Evolutionary conservation across 2,113 vertebrate species (phyloP).

Genomic region (Istiophorus platypterus): DNA sequence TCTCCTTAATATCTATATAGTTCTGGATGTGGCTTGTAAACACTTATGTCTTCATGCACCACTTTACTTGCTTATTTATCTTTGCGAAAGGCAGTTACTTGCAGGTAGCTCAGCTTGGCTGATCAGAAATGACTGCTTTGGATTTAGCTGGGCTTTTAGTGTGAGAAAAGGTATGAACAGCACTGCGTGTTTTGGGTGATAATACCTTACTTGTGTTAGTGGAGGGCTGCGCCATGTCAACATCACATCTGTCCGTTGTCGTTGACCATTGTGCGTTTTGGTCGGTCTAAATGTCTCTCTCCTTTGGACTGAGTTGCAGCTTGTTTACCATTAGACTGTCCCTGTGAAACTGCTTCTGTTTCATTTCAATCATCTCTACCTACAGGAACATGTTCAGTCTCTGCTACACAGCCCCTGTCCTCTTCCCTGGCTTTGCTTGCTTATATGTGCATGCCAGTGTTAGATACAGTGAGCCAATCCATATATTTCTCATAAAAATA

Average conservation of each 20-base stretch:
- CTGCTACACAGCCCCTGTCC: slow-evolving; percentile 50
- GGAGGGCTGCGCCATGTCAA: slow-evolving; percentile 29
- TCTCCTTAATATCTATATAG: neutral
- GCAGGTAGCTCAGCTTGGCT: neutral
- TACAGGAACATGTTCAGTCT: slow-evolving; percentile 36
- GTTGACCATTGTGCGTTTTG: neutral
- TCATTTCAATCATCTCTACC: slow-evolving; percentile 60
- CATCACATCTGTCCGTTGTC: slow-evolving; percentile 33
- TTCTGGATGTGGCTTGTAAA: slow-evolving; percentile 30
- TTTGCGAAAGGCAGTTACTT: neutral
- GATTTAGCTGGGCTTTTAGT: slow-evolving; percentile 7
- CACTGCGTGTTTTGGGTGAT: neutral
- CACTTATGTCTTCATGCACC: neutral
- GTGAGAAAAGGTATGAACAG: neutral
- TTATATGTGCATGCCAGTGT: slow-evolving; percentile 67
- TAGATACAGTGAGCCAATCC: slow-evolving; percentile 33
- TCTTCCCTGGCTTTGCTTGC: slow-evolving; percentile 76
- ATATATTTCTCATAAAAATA: slow-evolving; percentile 62
- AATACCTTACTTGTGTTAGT: neutral
- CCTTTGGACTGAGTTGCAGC: slow-evolving; percentile 28
- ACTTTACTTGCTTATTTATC: slow-evolving; percentile 14
- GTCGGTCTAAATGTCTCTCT: slow-evolving; percentile 34
- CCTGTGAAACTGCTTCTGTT: slow-evolving; percentile 29
- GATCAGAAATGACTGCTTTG: neutral
- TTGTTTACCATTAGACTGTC: slow-evolving; percentile 18